A percentile compares a stretch with the other conserved stretches of the same genome.
Evolutionary conservation across 2,113 vertebrate genomes (phyloP).

Genomic region (Muntiacus reevesi): DNA sequence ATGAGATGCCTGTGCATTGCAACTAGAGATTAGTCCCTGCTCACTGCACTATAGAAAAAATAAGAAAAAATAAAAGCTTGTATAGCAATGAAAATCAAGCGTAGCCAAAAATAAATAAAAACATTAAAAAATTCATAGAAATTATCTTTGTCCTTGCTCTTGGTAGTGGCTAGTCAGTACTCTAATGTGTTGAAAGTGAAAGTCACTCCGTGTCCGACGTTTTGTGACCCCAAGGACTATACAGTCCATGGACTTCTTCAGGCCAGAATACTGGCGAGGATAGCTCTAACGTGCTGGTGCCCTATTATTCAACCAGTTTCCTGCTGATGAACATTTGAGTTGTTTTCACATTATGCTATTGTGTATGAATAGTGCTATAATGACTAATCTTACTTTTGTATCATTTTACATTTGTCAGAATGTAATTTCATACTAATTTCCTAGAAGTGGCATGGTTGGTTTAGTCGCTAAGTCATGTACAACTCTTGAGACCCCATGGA

Average conservation of each 20-base stretch:
- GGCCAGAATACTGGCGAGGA: background rate
- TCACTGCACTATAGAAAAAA: background rate
- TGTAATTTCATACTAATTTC: background rate
- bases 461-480: background rate
- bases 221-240: background rate
- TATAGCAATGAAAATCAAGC: background rate
- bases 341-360: background rate
- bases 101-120: background rate
- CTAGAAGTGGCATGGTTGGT: background rate
- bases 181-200: background rate
- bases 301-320: background rate
- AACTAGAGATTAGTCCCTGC: background rate
- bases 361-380: no score
- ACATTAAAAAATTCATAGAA: background rate
- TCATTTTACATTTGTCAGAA: background rate
- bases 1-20: background rate
- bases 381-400: background rate
- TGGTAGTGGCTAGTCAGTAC: background rate
- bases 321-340: background rate
- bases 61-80: background rate
- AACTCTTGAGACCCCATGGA: background rate
- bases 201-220: accelerated
- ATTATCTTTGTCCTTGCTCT: background rate
- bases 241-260: background rate
- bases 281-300: background rate